Evolutionary conservation across 1,140 invertebrate species (phyloP), one percentile per base, ranked within the genome.

Genomic region (Wasmannia auropunctata): DNA sequence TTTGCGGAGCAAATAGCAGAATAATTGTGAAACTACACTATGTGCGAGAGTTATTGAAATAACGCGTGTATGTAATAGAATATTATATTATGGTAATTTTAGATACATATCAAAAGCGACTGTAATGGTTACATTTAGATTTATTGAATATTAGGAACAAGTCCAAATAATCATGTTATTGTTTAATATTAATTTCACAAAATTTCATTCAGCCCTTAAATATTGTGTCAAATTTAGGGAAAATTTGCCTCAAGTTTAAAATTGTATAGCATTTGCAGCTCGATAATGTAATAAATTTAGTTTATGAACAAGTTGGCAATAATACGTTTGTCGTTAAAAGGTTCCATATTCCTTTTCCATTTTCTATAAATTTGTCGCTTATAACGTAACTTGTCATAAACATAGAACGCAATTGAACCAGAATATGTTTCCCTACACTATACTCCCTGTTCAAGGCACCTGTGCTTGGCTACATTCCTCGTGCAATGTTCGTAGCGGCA

Each of bases 51-150:
- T 80, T 34, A 69, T 54, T 69, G 46, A 69, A 80, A 69, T 80
- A 40, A 69, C 6, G 19, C 8, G 2, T 19, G 19, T 65, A 63
- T 49, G n/a, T 65, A 65, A 65, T 31, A 16, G 37, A 77, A 77
- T 49, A 79, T 34, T 56, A 75, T 75, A 58, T 75, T 58, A 40
- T 63, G 40, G 46, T 77, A 40, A 77, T 77, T 77, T 62, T 31
- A 43, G 34, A 43, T 58, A 76, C 19, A 76, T 75, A 16, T 76
- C n/a, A 67, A 37, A 58, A 58, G 60, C 28, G 3, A 65, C 40
- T 65, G 4, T 46, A 49, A 31, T 77, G 40, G 11, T 31, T n/a
- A 31, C 19, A 6, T 65, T 22, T 3, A 28, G 28, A 60, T 10
- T 63, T 31, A 22, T 65, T 65, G n/a, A 49, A 80, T 62, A 14